Conservation (phyloP, 2,888 invertebrate genomes). For the Sminthurinus aureus region DNA sequence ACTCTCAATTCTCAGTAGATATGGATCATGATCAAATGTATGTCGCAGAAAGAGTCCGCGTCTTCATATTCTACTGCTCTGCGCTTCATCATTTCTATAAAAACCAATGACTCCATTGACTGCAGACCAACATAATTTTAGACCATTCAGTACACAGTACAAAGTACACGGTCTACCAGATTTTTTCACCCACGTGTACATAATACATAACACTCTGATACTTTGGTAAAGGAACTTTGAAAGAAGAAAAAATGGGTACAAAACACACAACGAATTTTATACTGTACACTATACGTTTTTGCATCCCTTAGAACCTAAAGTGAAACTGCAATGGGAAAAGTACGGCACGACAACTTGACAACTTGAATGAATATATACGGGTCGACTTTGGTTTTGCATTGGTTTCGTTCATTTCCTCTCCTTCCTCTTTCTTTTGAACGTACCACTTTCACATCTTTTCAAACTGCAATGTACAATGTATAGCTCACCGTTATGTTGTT, state of each 20-base stretch:
- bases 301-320: no score
- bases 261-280: no score
- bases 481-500: neutral
- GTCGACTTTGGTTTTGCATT: slow-evolving; percentile 21
- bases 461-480: neutral
- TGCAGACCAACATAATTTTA: slow-evolving; percentile 4
- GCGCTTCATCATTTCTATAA: slow-evolving; percentile 22
- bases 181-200: no score
- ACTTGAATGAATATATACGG: slow-evolving; percentile 6
- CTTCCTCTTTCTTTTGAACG: no score
- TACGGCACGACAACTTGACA: neutral
- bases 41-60: no score
- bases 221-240: neutral
- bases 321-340: no score
- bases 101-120: slow-evolving; percentile 31
- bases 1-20: no score
- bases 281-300: no score
- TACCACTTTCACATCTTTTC: no score
- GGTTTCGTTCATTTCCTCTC: slow-evolving; percentile 1
- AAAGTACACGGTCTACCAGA: no score
- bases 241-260: slow-evolving; percentile 1
- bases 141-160: neutral
- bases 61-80: no score
- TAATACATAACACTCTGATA: neutral
- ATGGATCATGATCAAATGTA: no score